A percentile compares a stretch with the other conserved stretches of the same genome.
These are phyloP conservation scores for Aleiodes alternator DNA, from an alignment of 2,888 invertebrate genomes.

Conservation along the genomic window DNA sequence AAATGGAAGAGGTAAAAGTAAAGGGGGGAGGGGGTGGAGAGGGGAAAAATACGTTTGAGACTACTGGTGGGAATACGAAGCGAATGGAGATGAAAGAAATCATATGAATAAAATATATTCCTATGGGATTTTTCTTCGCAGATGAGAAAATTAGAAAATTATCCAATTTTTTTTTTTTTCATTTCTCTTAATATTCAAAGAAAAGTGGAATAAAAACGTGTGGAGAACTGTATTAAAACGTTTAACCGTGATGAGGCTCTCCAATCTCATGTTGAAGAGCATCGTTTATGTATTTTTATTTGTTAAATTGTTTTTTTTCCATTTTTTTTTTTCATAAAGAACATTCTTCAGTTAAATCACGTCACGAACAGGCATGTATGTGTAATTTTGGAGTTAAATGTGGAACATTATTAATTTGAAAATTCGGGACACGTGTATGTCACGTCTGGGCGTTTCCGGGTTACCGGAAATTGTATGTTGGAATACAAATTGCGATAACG, in stretches of 20 bases:
- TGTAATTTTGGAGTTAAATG: constrained; percentile 28
- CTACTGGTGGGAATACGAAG: constrained; percentile 15
- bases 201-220: no score
- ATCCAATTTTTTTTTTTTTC: no score
- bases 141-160: no score
- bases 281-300: no score
- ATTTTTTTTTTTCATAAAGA: no score
- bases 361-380: constrained; percentile 14
- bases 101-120: no score
- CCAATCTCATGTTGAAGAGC: constrained; percentile 1
- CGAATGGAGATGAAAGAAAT: constrained; percentile 3
- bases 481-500: constrained; percentile 48
- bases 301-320: neutral
- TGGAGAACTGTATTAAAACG: neutral
- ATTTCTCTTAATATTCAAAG: no score
- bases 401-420: constrained; percentile 25
- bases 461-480: constrained; percentile 43
- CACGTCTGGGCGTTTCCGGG: constrained; percentile 33
- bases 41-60: neutral
- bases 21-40: neutral
- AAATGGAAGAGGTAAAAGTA: constrained; percentile 17
- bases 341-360: constrained; percentile 28
- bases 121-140: no score
- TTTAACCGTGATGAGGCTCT: constrained; percentile 7
- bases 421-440: constrained; percentile 36